A percentile compares a stretch with the other conserved stretches of the same genome.
Evolutionary conservation across 2,797 vertebrate genomes (phyloP).

Genomic region (Notamacropus eugenii): DNA sequence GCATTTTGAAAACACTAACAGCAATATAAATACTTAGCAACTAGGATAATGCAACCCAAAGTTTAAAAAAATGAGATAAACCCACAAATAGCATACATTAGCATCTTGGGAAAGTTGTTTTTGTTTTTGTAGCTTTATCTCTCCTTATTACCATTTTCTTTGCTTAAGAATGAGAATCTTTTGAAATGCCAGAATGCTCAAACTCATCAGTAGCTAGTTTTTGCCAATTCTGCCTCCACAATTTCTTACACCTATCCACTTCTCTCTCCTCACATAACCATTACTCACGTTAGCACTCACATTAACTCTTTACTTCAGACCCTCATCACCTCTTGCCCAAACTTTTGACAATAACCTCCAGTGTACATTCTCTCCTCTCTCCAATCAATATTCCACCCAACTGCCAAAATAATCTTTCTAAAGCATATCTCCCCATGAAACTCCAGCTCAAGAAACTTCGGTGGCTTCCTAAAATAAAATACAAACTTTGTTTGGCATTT

Average conservation of each 20-base stretch:
- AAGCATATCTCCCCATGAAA: neutral
- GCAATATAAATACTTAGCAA: constrained; percentile 24
- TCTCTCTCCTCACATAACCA: neutral
- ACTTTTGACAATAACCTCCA: neutral
- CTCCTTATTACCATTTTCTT: constrained; percentile 1
- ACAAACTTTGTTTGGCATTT: neutral
- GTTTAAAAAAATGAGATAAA: constrained; percentile 36
- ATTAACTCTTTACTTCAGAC: neutral
- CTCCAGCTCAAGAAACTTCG: neutral
- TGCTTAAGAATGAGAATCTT: constrained; percentile 42
- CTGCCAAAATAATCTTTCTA: neutral
- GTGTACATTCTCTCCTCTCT: neutral
- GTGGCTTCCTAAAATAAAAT: neutral
- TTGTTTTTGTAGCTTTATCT: constrained; percentile 38
- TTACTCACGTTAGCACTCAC: neutral
- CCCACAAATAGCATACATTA: constrained; percentile 6
- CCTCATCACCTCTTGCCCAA: neutral
- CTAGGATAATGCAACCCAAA: constrained; percentile 7
- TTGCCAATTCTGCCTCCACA: neutral
- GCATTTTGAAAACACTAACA: constrained; percentile 35
- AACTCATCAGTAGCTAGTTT: neutral
- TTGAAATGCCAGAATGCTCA: constrained; percentile 16
- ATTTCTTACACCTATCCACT: neutral
- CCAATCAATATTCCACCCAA: neutral
- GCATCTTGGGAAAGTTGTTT: neutral